Percentiles rank a stretch among this genome's conserved stretches.
phyloP scores from a whole-genome alignment of 2,797 vertebrate genomes.

The Cyclopterus lumpus region DNA sequence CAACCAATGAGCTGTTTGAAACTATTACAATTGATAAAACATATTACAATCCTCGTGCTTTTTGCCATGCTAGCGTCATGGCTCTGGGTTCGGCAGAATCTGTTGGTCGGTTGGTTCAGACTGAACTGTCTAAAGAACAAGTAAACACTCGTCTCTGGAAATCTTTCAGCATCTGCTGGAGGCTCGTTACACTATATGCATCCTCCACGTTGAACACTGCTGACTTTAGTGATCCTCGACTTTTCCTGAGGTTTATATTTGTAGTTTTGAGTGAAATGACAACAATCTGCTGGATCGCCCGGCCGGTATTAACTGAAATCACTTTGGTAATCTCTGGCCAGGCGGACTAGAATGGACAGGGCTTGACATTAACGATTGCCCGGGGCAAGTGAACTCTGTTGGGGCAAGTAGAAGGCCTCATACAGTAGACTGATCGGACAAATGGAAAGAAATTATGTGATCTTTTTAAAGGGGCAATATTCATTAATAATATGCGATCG shows the following conservation, averaged over 20 bases:
- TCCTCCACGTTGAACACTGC: neutral
- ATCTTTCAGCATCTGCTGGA: neutral
- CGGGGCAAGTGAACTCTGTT: no score
- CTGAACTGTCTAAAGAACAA: neutral
- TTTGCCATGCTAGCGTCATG: neutral
- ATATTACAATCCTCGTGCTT: neutral
- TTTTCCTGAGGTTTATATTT: neutral
- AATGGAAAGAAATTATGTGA: neutral
- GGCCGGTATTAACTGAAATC: neutral
- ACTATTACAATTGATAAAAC: neutral
- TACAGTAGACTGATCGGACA: no score
- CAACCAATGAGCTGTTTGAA: neutral
- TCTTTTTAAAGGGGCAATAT: neutral
- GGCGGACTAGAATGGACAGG: neutral
- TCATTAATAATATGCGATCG: neutral
- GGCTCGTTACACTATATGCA: neutral
- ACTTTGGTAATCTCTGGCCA: neutral
- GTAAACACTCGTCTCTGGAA: neutral
- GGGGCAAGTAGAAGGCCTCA: no score
- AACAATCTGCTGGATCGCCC: neutral
- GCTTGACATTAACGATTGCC: no score
- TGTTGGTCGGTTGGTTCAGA: neutral
- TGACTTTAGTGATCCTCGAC: neutral
- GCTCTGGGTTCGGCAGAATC: neutral
- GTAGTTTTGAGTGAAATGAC: conserved; percentile 5